These are phyloP conservation scores for Chionomys nivalis DNA, from an alignment of 2,113 vertebrate species.

Conservation along the genomic window DNA sequence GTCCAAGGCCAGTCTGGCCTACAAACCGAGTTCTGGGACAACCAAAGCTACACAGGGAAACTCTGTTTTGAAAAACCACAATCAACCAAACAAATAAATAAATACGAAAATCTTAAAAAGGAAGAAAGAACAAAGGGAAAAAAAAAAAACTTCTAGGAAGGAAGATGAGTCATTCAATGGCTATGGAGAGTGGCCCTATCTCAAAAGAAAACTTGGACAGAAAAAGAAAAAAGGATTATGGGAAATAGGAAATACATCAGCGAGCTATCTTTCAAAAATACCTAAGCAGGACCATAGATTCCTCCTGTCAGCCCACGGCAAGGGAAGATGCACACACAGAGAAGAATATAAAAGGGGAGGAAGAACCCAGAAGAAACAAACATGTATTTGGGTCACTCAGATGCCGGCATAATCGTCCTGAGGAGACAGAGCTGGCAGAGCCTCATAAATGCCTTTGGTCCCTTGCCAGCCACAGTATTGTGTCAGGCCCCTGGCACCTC, in stretches of 20 bases:
- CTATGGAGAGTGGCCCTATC: background rate
- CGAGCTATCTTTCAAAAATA: constrained; percentile 41
- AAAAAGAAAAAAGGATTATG: background rate
- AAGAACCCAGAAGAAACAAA: background rate
- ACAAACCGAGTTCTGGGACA: background rate
- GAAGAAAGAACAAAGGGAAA: background rate
- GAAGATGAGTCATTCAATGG: background rate
- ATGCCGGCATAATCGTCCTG: fast-evolving
- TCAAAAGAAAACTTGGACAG: background rate
- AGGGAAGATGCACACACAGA: background rate
- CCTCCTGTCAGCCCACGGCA: background rate
- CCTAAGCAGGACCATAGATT: background rate
- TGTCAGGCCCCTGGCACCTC: background rate
- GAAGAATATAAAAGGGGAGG: background rate
- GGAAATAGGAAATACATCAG: background rate
- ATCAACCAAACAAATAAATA: background rate
- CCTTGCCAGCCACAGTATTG: background rate
- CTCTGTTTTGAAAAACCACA: background rate
- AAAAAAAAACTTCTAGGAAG: background rate
- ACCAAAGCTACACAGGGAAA: background rate
- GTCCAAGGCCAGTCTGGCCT: background rate
- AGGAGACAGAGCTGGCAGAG: background rate
- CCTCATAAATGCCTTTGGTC: background rate
- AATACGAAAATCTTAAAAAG: background rate
- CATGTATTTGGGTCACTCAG: constrained; percentile 17